Conservation (phyloP, 2,113 vertebrate species). For the Etheostoma spectabile region DNA sequence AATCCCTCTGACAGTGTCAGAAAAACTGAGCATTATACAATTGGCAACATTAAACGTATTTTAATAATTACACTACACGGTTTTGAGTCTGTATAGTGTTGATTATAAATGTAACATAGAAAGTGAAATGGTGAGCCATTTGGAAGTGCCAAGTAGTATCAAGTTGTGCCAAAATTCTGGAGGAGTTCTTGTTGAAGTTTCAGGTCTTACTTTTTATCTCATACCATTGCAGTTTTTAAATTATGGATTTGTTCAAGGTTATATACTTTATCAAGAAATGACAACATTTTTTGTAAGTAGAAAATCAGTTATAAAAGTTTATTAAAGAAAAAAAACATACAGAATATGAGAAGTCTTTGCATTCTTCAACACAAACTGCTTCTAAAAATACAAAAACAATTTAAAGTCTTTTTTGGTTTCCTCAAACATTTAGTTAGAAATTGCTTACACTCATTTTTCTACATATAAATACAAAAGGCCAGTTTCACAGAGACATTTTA, state of each 20-base stretch:
- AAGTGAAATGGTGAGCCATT: not conserved
- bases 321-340: slow-evolving; percentile 37
- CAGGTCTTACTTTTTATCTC: not conserved
- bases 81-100: no score
- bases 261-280: not conserved
- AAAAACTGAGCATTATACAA: not conserved
- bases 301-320: slow-evolving; percentile 36
- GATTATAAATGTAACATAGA: not conserved
- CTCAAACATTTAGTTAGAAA: slow-evolving; percentile 7
- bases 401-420: slow-evolving; percentile 6
- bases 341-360: not conserved
- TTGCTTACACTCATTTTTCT: not conserved
- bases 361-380: slow-evolving; percentile 18
- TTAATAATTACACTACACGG: no score
- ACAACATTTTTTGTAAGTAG: not conserved
- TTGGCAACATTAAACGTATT: no score
- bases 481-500: not conserved
- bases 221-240: not conserved
- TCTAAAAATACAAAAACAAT: slow-evolving; percentile 9
- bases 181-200: not conserved
- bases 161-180: not conserved
- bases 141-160: no score
- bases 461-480: not conserved
- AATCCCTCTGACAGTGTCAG: not conserved
- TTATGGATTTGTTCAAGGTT: not conserved